Percentiles rank a stretch among this genome's conserved stretches.
These are phyloP conservation scores for Deroptyus accipitrinus DNA, from an alignment of 2,113 vertebrate species.

Conservation along the genomic window DNA sequence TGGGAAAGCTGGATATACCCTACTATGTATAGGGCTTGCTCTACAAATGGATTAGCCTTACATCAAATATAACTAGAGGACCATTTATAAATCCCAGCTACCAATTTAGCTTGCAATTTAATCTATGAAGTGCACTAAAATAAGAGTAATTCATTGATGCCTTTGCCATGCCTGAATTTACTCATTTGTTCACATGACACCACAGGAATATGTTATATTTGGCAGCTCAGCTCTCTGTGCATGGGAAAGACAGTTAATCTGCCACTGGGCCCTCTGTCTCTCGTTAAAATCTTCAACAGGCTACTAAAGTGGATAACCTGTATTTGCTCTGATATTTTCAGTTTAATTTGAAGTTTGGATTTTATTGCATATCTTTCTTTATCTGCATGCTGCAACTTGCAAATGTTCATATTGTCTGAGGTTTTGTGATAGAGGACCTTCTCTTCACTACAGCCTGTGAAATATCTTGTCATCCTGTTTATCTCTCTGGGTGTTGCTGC, in stretches of 20 bases:
- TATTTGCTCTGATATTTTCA: neutral
- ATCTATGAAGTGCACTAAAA: neutral
- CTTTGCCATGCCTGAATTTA: neutral
- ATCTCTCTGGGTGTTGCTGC: neutral
- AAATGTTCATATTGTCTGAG: neutral
- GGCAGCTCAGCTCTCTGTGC: accelerated
- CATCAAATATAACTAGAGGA: neutral
- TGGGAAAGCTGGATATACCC: neutral
- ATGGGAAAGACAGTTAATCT: neutral
- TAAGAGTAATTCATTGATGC: neutral
- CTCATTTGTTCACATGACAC: neutral
- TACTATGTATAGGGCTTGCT: neutral
- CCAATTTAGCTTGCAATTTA: neutral
- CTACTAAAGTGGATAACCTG: neutral
- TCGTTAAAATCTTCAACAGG: neutral
- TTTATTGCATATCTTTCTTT: neutral
- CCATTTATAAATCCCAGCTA: neutral
- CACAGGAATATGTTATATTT: neutral
- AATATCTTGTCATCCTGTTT: neutral
- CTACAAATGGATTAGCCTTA: neutral
- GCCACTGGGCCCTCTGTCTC: neutral
- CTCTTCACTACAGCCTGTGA: neutral
- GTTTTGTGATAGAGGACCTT: neutral
- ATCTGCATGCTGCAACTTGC: neutral
- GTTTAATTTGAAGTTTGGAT: neutral